Evolutionary conservation across 2,888 invertebrate species (phyloP), one percentile per base, ranked within the genome.

Genomic region (Stenodema calcarata): DNA sequence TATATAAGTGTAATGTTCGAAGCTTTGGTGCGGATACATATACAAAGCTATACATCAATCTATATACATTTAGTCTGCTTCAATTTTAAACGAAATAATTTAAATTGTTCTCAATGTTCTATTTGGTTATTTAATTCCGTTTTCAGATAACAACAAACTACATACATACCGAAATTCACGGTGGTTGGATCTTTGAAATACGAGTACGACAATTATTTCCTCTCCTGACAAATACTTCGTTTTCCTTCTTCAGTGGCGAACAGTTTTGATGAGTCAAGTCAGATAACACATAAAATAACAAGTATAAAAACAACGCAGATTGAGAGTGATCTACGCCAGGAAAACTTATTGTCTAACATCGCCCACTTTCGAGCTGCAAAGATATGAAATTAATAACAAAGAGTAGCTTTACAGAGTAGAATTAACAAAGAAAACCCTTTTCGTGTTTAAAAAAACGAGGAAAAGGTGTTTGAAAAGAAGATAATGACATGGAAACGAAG

Each of bases 1-100:
- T 73, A 35, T 11, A 78, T 78, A 44, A 11, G 27, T 78, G 27
- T 44, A 14, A 44, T 44, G n/a, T 23, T 27, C 44, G 41, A 78
- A 78, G 47, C 47, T 42, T 78, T 78, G 78, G 78, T 78, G 78
- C 78, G 41, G 42, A 78, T 78, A 78, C 78, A 78, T 73, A 73
- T 44, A 78, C 78, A 78, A 78, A 78, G 78, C 78, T 42, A 44
- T 78, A 78, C 44, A 44, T 18, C 78, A 78, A 78, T 23, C 78
- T 44, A 78, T 78, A 78, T 44, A 78, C 78, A 78, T 78, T 44
- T 23, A 42, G 27, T 27, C 27, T 44, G 42, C 27, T 78, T 30
- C 42, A 73, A 73, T 73, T 35, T 62, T 62, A 23, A 62, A 62
- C 62, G 23, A 62, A 62, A 23, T 62, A 1, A 23, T 62, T 12